Base-by-base conservation (phyloP, 2,888 invertebrate genomes). In the Pogonocherus hispidulus region DNA sequence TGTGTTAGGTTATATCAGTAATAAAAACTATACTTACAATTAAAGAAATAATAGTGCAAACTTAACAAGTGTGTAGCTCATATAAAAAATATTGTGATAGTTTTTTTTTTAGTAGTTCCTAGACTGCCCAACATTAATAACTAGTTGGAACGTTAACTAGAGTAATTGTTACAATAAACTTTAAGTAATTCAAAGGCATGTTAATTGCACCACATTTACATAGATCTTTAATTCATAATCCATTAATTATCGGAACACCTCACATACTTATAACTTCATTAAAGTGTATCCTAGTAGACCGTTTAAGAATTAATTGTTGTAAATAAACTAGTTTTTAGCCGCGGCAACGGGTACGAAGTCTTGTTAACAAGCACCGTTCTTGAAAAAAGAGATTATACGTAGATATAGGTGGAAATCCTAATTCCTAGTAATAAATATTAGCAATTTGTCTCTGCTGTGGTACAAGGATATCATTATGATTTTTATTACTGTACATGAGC, bases 221-320 rank as follows among this genome's bases (percentile, higher is more conserved):
- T 59, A 59, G 46, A 59, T 59, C 59, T 59, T 59, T 59, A 59
- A 59, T 59, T 59, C 59, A 59, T 59, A 27, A 44, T 32, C 47
- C 47, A 22, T 52, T 52, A 52, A 52, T 52, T 52, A 52, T n/a
- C 52, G 27, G 18, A n/a, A 52, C 52, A 23, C 52, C n/a, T 52
- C 14, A 2, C n/a, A 23, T 6, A 2, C 22, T 55, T 57, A 57
- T 57, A 44, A 44, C 57, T 57, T 44, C 44, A 46, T 57, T 57
- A 57, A 57, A 46, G 20, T 57, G n/a, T n/a, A 41, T 41, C 41
- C 41, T 14, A 14, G 41, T 41, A 8, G 8, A 27, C 41, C 41
- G 41, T 41, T 41, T 41, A 41, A 41, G 41, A 14, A 41, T 41
- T 41, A 41, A 41, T 41, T 41, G 41, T 41, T 41, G 6, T 16